These are phyloP conservation scores for Cossypha polioptera DNA, from an alignment of 2,797 vertebrate species.

Conservation along the genomic window DNA sequence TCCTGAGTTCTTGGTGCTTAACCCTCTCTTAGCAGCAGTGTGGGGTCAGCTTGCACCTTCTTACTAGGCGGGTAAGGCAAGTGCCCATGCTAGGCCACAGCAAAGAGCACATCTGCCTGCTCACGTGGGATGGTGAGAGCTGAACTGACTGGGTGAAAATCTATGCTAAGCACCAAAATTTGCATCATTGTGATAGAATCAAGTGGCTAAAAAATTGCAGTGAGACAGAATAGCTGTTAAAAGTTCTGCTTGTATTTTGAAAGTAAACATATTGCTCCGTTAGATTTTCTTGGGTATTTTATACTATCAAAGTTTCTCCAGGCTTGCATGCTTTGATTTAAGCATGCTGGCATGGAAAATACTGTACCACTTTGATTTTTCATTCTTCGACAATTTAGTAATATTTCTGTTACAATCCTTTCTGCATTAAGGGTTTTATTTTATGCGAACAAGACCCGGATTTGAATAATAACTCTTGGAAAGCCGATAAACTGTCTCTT, in stretches of 20 bases:
- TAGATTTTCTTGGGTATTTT: neutral
- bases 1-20: neutral
- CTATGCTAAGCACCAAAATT: neutral
- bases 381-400: neutral
- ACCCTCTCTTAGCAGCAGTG: accelerated
- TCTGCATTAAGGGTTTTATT: neutral
- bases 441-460: neutral
- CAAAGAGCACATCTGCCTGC: neutral
- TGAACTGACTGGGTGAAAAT: neutral
- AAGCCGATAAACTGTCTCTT: neutral
- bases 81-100: accelerated
- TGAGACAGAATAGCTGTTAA: neutral
- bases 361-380: neutral
- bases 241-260: neutral
- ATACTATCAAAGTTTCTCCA: neutral
- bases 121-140: neutral
- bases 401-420: neutral
- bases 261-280: neutral
- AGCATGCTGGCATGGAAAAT: neutral
- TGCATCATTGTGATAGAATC: accelerated
- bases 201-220: neutral
- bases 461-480: neutral
- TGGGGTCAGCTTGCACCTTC: neutral
- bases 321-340: neutral
- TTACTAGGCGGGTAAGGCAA: neutral